Percentiles rank a stretch among this genome's conserved stretches.
Evolutionary conservation across 23 tunicate genomes (phyloP).

Genomic region (Diplosoma virens): DNA sequence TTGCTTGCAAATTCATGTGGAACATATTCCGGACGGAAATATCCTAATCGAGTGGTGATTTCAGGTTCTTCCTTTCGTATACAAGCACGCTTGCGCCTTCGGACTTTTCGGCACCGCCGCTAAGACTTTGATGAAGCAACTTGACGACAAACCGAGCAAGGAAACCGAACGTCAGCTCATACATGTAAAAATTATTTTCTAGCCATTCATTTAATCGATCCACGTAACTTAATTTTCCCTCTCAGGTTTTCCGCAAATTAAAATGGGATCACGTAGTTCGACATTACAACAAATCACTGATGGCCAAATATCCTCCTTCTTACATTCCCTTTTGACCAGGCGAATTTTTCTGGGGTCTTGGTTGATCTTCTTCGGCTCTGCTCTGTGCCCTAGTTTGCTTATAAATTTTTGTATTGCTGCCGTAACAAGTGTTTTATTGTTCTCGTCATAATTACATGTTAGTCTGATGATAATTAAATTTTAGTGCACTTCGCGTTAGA

Average conservation of each 20-base stretch:
- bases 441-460: too few species aligned
- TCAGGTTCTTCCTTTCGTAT: constrained; percentile 66
- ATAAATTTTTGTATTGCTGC: too few species aligned
- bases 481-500: too few species aligned
- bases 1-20: too few species aligned
- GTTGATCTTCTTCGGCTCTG: too few species aligned
- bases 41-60: not conserved
- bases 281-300: constrained; percentile 37
- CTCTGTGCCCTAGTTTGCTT: too few species aligned
- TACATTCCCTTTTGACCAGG: constrained; percentile 68
- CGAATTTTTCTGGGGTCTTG: too few species aligned
- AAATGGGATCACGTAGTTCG: constrained; percentile 67
- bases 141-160: constrained; percentile 61
- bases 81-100: constrained; percentile 48
- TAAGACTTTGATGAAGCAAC: constrained; percentile 47
- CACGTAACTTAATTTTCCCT: not conserved
- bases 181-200: constrained; percentile 10
- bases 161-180: constrained; percentile 42
- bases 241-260: constrained; percentile 55
- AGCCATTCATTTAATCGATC: not conserved
- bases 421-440: too few species aligned
- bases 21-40: too few species aligned
- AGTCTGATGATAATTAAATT: too few species aligned
- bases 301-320: constrained; percentile 59
- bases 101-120: constrained; percentile 56